Base-by-base conservation (phyloP, 1,140 invertebrate species). In the Musca vetustissima region DNA sequence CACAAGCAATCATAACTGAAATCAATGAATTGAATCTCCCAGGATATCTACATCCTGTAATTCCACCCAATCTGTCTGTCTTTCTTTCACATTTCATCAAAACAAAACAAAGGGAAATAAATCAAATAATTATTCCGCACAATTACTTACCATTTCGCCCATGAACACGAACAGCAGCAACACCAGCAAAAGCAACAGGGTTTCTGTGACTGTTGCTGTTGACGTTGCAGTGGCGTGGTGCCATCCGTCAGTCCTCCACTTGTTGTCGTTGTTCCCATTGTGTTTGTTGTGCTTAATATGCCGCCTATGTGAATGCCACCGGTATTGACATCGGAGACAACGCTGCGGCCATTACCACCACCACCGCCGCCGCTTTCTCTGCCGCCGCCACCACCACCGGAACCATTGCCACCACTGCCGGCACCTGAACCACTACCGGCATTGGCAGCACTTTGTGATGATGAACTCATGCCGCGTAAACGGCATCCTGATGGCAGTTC, bases 101-200 rank as follows among this genome's bases (percentile, higher is more conserved):
- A 43, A 9, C 36, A 43, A 50, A 50, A 9, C 22, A 22, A 52
- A 22, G 17, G 50, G 15, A n/a, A 50, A n/a, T 50, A 52, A 52
- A 19, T 52, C 50, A 8, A 50, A n/a, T 14, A 4, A 2, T 17
- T 17, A 6, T 52, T 7, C 50, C 17, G 1, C 22, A 17, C 50
- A 52, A 52, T 52, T 19, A 52, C 48, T 50, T 66, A 66, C 49
- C 65, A 59, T 24, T 48, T 13, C 15, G 61, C 67, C 89, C 88
- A 90, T 82, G 87, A 88, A 84, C 89, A 90, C 83, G 87, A 89
- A 84, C 89, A 90, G 79, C 88, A 90, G 77, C 89, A 90, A 76
- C 88, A 90, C 87, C 89, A 90, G 72, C 88, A 89, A 67, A 89
- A 85, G 74, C 88, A 89, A 78, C 89, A 90, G 70, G 83, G 84